Evolutionary conservation across 2,797 vertebrate species (phyloP).

Genomic region (Fringilla coelebs): DNA sequence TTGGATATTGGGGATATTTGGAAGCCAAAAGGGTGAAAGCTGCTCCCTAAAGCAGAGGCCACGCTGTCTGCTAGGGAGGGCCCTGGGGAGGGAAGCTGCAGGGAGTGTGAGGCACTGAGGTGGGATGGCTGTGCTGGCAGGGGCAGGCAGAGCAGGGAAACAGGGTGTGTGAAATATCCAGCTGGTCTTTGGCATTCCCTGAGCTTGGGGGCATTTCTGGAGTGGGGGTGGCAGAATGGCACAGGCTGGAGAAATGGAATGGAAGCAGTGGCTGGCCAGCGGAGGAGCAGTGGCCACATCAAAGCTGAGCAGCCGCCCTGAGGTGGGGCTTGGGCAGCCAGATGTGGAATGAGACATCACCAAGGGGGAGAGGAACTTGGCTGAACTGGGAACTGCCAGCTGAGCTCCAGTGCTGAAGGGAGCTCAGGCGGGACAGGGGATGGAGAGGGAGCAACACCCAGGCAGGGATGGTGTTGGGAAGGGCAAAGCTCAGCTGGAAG

Average conservation of each 20-base stretch:
- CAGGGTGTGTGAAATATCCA: neutral
- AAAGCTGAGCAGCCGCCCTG: neutral
- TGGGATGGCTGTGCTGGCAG: neutral
- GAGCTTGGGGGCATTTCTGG: neutral
- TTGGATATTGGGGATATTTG: neutral
- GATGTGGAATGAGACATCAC: neutral
- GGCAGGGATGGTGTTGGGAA: neutral
- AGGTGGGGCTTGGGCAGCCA: neutral
- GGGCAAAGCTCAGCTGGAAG: neutral
- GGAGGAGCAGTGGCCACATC: neutral
- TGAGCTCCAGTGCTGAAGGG: neutral
- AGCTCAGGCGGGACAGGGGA: neutral
- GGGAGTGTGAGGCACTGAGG: too few relatives aligned
- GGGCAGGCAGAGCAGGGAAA: neutral
- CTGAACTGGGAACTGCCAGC: neutral
- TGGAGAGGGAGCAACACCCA: neutral
- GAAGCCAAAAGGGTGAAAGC: neutral
- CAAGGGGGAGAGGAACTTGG: neutral
- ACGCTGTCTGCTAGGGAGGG: rapidly evolving
- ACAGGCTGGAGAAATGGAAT: neutral
- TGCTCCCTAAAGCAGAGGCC: neutral
- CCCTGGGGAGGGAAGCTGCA: neutral
- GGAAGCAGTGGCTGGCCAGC: neutral
- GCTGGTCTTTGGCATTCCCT: neutral
- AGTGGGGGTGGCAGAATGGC: neutral